phyloP scores from a whole-genome alignment of 2,888 invertebrate genomes.

The Temnothorax unifasciatus region DNA sequence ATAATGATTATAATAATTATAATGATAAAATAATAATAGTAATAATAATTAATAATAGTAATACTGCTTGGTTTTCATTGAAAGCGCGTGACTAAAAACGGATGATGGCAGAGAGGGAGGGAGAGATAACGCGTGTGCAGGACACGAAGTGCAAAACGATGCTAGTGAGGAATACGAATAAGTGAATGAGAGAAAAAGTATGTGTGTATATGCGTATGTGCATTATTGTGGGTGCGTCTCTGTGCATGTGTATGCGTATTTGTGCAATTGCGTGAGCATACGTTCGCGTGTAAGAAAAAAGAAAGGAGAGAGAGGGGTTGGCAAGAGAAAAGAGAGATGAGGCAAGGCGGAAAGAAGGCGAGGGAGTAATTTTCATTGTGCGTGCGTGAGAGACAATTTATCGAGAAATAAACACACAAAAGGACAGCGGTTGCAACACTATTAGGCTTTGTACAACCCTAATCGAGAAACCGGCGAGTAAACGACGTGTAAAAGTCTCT shows the following conservation, averaged over 20 bases:
- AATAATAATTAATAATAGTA: slow-evolving; percentile 79
- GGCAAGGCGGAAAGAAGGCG: neutral
- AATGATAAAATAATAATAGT: slow-evolving; percentile 79
- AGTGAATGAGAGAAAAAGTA: slow-evolving; percentile 48
- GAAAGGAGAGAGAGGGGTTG: slow-evolving; percentile 5
- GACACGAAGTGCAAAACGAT: slow-evolving; percentile 64
- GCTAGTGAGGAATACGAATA: slow-evolving; percentile 59
- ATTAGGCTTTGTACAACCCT: slow-evolving; percentile 65
- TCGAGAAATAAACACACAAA: slow-evolving; percentile 52
- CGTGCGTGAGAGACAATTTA: slow-evolving; percentile 65
- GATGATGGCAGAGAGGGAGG: slow-evolving; percentile 70
- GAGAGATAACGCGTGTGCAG: slow-evolving; percentile 51
- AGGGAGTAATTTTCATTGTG: slow-evolving; percentile 29
- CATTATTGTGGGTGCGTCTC: slow-evolving; percentile 23
- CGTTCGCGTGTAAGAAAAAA: slow-evolving; percentile 22
- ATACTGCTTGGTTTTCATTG: slow-evolving; percentile 79
- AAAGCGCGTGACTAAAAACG: slow-evolving; percentile 69
- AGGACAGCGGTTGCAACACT: slow-evolving; percentile 59
- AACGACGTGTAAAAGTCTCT: slow-evolving; percentile 68
- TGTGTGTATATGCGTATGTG: slow-evolving; percentile 68
- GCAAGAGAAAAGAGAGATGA: slow-evolving; percentile 4
- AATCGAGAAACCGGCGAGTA: slow-evolving; percentile 72
- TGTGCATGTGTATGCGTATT: slow-evolving; percentile 44
- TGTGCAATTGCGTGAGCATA: slow-evolving; percentile 46
- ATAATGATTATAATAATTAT: slow-evolving; percentile 79